Evolutionary conservation across 2,797 vertebrate species (phyloP).

Genomic region (Anolis apletophallus): DNA sequence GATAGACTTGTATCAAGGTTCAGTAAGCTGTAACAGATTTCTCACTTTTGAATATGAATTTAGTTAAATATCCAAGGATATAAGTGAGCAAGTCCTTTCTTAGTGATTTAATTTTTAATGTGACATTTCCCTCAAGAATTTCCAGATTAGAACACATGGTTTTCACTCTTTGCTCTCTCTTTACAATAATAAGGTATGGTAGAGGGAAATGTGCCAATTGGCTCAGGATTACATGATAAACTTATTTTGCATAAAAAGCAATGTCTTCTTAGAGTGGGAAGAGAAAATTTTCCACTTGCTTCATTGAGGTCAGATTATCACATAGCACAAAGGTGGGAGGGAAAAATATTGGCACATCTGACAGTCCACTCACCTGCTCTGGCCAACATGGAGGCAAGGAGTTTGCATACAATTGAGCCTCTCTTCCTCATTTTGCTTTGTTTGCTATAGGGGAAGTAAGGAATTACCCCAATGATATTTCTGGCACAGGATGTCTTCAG

Average conservation of each 20-base stretch:
- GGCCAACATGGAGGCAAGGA: constrained; percentile 96
- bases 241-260: neutral
- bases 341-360: constrained; percentile 1
- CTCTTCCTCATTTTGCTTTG: constrained; percentile 99
- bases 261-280: neutral
- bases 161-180: neutral
- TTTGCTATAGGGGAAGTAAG: constrained; percentile 99
- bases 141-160: no score
- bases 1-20: neutral
- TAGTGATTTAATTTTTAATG: neutral
- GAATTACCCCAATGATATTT: constrained; percentile 98
- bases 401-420: constrained; percentile 97
- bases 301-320: neutral
- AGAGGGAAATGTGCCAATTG: neutral
- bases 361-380: constrained; percentile 87
- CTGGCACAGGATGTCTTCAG: constrained; percentile 96
- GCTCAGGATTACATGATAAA: neutral
- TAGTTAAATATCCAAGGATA: neutral
- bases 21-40: neutral
- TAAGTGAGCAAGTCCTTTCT: neutral
- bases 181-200: neutral
- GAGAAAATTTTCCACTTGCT: neutral
- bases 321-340: neutral
- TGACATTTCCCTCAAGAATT: neutral
- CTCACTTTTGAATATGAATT: neutral